Evolutionary conservation across 2,113 vertebrate species (phyloP).

Genomic region (Microcebus murinus): DNA sequence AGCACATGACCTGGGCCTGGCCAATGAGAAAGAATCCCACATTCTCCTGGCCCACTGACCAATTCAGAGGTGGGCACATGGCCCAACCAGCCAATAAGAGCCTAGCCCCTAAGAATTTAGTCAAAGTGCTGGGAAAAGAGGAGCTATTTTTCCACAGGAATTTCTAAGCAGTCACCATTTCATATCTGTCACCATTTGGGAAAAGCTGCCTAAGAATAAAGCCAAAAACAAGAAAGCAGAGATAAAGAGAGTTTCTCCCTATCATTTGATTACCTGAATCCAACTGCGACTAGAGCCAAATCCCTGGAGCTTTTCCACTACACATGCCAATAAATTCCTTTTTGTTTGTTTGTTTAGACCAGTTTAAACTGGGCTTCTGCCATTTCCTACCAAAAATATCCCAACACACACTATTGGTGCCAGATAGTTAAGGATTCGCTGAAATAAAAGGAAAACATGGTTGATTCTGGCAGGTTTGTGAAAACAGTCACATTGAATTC

Average conservation of each 20-base stretch:
- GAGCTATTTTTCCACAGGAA: not conserved
- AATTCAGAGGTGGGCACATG: not conserved
- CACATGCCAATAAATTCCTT: slow-evolving; percentile 53
- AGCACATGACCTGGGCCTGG: not conserved
- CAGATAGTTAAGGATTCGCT: slow-evolving; percentile 48
- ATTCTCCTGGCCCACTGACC: no score
- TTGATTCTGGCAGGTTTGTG: slow-evolving; percentile 27
- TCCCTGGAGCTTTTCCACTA: slow-evolving; percentile 28
- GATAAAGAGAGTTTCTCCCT: not conserved
- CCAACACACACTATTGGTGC: slow-evolving; percentile 18
- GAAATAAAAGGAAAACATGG: slow-evolving; percentile 34
- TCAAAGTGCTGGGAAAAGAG: not conserved
- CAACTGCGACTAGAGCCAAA: not conserved
- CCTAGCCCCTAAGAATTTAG: not conserved
- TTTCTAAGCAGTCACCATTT: not conserved
- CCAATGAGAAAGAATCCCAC: slow-evolving; percentile 30
- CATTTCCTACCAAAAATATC: slow-evolving; percentile 66
- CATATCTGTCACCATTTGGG: not conserved
- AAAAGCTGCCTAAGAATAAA: not conserved
- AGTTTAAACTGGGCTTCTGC: slow-evolving; percentile 42
- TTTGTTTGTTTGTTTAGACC: slow-evolving; percentile 64
- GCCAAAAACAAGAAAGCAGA: not conserved
- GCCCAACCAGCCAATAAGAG: not conserved
- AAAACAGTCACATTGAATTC: slow-evolving; percentile 12
- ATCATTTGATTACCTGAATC: not conserved